Base-by-base conservation (phyloP, 1,140 invertebrate species). In the Drosophila ohnishii region DNA sequence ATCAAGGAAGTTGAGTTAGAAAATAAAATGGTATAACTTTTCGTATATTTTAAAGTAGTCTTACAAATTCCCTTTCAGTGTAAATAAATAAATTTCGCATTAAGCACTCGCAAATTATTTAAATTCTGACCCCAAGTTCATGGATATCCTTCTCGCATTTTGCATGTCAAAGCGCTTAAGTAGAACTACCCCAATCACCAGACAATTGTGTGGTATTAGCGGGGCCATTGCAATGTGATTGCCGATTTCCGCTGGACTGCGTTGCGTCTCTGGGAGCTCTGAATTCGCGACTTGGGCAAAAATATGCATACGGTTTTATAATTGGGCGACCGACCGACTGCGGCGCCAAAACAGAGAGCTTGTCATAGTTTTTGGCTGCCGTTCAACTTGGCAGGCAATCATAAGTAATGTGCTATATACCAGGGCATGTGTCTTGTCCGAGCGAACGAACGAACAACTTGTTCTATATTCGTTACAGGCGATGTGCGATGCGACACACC, bases 371-470 rank as follows among this genome's bases (percentile, higher is more conserved):
- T 84, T 85, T 85, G 81, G 81, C 81, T 56, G 69, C 69, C 44
- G 62, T 80, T 85, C 77, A 85, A 85, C 35, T 85, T 78, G 67
- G 67, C 71, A 66, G 42, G 69, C 55, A 83, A 67, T 76, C 64
- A 84, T 61, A 76, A 81, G 76, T 83, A 83, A 83, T 84, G 72
- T 72, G 66, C 57, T 50, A 75, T 53, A 53, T 47, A 39, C 51
- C 35, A 57, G 64, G 39, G 50, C 32, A 50, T 70, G 48, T 51
- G 44, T 22, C 13, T 44, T 35, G n/a, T 42, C 48, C 57, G 47
- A 45, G 19, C 37, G 30, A 10, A 37, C 40, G 10, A 39, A 50
- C 47, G 30, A 50, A 50, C 51, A 28, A 50, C 51, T 48, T 70
- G 53, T 51, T 63, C 64, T 61, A 76, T 69, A 69, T 77, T 69